These are phyloP conservation scores for Hemitrygon akajei DNA, from an alignment of 2,797 vertebrate genomes.

Conservation along the genomic window DNA sequence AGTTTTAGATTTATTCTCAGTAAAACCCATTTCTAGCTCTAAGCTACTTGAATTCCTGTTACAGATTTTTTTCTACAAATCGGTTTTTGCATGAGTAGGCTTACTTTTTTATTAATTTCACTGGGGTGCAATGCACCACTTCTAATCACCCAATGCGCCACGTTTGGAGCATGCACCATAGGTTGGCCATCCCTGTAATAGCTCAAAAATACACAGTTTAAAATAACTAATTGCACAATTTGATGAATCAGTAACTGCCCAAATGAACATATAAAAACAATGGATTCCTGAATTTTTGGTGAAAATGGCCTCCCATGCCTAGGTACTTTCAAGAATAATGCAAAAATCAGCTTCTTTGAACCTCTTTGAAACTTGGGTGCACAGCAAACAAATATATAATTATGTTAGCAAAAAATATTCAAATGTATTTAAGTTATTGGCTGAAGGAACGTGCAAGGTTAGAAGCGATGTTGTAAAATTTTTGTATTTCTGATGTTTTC, in stretches of 20 bases:
- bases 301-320: neutral
- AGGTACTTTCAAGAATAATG: neutral
- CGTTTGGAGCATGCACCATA: too few species aligned
- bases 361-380: neutral
- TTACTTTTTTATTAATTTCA: too few species aligned
- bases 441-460: neutral
- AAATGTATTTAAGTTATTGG: neutral
- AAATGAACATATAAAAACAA: neutral
- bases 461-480: neutral
- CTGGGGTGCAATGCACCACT: too few species aligned
- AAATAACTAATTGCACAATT: neutral
- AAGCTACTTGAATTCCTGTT: too few species aligned
- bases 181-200: too few species aligned
- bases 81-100: too few species aligned
- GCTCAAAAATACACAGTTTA: neutral
- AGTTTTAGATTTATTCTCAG: too few species aligned
- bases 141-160: too few species aligned
- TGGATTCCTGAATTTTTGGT: neutral
- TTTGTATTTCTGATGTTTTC: neutral
- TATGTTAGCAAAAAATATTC: neutral
- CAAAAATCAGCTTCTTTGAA: neutral
- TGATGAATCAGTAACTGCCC: neutral
- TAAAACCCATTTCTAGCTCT: too few species aligned
- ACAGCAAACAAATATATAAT: neutral
- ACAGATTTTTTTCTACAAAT: too few species aligned